phyloP scores from a whole-genome alignment of 1,140 invertebrate genomes.

The fruit fly (Drosophila melanogaster) region Release_6_plus_ISO1_MT NT_033777.3:7499001-7499500 shows the following conservation, averaged over 20 bases:
- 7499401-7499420: no score
- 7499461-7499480: neutral
- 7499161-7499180: slow-evolving; percentile 59
- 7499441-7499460: no score
- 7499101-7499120: slow-evolving; percentile 17
- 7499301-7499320: slow-evolving; percentile 19
- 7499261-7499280: slow-evolving; percentile 52
- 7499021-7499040: slow-evolving; percentile 11
- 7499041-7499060: neutral
- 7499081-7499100: slow-evolving; percentile 10
- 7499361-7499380: no score
- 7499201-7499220: slow-evolving; percentile 65
- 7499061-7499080: no score
- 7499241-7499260: slow-evolving; percentile 32
- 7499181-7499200: slow-evolving; percentile 43
- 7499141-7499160: slow-evolving; percentile 34
- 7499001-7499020: slow-evolving; percentile 15
- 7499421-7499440: no score
- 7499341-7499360: neutral
- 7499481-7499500: neutral
- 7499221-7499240: slow-evolving; percentile 35
- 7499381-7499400: no score
- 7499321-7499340: slow-evolving; percentile 27
- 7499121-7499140: slow-evolving; percentile 8
- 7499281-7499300: slow-evolving; percentile 45